These are phyloP conservation scores for Leptatherina wallacei DNA, from an alignment of 2,797 vertebrate species.

Conservation along the genomic window DNA sequence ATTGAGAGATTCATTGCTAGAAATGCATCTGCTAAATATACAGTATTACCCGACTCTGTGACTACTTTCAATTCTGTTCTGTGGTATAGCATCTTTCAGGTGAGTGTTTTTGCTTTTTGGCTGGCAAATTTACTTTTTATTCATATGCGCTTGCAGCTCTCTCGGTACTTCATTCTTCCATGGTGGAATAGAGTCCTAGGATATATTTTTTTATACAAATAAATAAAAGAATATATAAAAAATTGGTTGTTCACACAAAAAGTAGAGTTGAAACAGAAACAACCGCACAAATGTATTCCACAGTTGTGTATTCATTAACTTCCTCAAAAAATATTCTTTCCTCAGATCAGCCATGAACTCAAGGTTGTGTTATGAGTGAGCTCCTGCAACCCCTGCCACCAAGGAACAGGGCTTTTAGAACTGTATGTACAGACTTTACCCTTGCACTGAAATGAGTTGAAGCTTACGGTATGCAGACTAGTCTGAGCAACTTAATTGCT, in stretches of 20 bases:
- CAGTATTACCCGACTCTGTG: not conserved
- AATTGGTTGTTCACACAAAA: not conserved
- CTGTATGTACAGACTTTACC: slow-evolving; percentile 17
- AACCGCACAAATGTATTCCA: not conserved
- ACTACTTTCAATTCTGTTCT: no score
- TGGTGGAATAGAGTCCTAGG: slow-evolving; percentile 7
- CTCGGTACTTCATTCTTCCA: not conserved
- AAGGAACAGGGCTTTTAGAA: slow-evolving; percentile 25
- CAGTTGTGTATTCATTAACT: slow-evolving; percentile 20
- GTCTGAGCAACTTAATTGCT: slow-evolving; percentile 73
- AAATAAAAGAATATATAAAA: not conserved
- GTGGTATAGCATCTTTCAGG: not conserved
- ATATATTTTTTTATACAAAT: no score
- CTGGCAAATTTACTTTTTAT: not conserved
- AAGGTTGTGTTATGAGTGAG: slow-evolving; percentile 23
- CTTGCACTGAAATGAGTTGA: slow-evolving; percentile 36
- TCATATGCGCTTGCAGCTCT: slow-evolving; percentile 2
- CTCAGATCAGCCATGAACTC: slow-evolving; percentile 22
- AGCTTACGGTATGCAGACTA: slow-evolving; percentile 42
- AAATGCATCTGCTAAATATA: not conserved
- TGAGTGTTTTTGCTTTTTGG: not conserved
- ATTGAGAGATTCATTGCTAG: not conserved
- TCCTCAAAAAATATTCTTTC: slow-evolving; percentile 2
- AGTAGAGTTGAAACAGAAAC: not conserved
- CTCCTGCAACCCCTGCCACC: slow-evolving; percentile 11